A percentile compares a stretch with the other conserved stretches of the same genome.
phyloP scores from a whole-genome alignment of 2,888 invertebrate species.

The Leucoptera coffeella region DNA sequence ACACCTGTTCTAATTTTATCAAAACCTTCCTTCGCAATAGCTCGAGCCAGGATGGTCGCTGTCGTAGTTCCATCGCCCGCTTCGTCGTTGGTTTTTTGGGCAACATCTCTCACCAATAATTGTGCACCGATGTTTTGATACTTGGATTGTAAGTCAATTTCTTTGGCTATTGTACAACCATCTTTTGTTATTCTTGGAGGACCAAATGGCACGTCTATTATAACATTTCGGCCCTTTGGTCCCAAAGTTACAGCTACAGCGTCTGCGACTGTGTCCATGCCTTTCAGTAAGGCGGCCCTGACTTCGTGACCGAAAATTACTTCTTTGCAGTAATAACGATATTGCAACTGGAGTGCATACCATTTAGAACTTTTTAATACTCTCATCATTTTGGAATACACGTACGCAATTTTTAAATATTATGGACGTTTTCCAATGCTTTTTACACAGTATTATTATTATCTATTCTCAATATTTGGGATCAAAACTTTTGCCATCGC shows the following conservation, averaged over 20 bases:
- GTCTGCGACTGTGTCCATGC: slow-evolving; percentile 95
- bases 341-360: too few species aligned
- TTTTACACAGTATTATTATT: too few species aligned
- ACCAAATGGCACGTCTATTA: slow-evolving; percentile 96
- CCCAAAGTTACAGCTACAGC: slow-evolving; percentile 99
- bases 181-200: slow-evolving; percentile 99
- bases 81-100: slow-evolving; percentile 99
- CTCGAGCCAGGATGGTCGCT: slow-evolving; percentile 92
- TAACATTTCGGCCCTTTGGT: slow-evolving; percentile 97
- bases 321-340: slow-evolving; percentile 75
- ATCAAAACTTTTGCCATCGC: too few species aligned
- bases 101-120: slow-evolving; percentile 96
- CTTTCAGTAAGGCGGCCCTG: slow-evolving; percentile 90
- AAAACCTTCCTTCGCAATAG: slow-evolving; percentile 98
- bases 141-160: slow-evolving; percentile 93
- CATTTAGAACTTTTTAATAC: too few species aligned
- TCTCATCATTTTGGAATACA: too few species aligned
- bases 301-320: slow-evolving; percentile 95
- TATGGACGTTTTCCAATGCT: too few species aligned
- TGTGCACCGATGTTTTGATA: slow-evolving; percentile 98
- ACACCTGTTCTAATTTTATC: slow-evolving; percentile 95
- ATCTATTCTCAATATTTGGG: too few species aligned
- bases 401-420: too few species aligned
- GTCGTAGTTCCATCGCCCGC: slow-evolving; percentile 99
- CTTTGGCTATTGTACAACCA: slow-evolving; percentile 98